Percentiles rank a stretch among this genome's conserved stretches.
Conservation (phyloP, 1,140 invertebrate genomes). For the Ceratitis capitata region DNA sequence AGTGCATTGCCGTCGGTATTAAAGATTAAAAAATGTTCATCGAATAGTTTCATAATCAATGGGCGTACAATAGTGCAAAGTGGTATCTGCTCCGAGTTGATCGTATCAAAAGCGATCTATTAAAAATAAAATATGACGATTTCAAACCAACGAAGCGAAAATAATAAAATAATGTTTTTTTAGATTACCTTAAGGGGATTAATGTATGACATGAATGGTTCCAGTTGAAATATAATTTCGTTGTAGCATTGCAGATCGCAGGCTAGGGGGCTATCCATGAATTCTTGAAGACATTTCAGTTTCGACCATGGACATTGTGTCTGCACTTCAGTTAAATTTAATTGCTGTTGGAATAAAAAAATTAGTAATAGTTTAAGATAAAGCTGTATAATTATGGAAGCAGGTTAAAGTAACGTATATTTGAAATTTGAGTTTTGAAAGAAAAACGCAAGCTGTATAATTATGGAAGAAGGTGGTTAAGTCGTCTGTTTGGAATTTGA, state of each 20-base stretch:
- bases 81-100: conserved; percentile 23
- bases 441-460: too few relatives aligned
- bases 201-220: neutral
- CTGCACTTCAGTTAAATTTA: neutral
- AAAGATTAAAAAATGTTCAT: conserved; percentile 29
- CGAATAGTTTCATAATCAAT: conserved; percentile 37
- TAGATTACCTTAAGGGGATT: conserved; percentile 39
- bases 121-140: neutral
- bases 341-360: neutral
- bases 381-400: too few relatives aligned
- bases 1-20: neutral
- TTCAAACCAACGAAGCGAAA: neutral
- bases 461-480: too few relatives aligned
- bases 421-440: too few relatives aligned
- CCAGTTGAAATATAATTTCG: neutral
- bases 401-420: too few relatives aligned
- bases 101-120: conserved; percentile 39
- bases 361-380: too few relatives aligned
- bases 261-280: neutral
- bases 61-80: conserved; percentile 35
- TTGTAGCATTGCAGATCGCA: neutral
- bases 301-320: conserved; percentile 14
- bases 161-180: neutral
- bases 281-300: conserved; percentile 4
- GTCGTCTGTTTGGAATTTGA: too few relatives aligned